phyloP scores from a whole-genome alignment of 1,140 invertebrate species.

The Phthorimaea operculella region DNA sequence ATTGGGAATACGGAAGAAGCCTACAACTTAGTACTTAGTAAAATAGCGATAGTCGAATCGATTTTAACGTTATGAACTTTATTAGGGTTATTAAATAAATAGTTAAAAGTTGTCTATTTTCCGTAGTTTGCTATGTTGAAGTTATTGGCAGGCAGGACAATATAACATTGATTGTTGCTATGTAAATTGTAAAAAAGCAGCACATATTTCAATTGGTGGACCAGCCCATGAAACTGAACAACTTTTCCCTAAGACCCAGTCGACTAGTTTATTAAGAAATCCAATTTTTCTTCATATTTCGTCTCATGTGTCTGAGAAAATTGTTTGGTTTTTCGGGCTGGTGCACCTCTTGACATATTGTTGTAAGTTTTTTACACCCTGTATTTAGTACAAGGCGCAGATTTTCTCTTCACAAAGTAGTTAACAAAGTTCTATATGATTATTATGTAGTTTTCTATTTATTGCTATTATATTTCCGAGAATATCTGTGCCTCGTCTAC shows the following conservation, averaged over 20 bases:
- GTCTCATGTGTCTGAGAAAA: no score
- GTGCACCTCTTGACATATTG: no score
- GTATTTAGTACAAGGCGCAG: neutral
- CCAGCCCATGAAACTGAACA: no score
- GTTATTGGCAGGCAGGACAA: conserved; percentile 47
- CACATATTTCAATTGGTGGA: no score
- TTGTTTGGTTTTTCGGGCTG: no score
- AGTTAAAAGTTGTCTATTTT: conserved; percentile 55
- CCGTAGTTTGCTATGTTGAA: conserved; percentile 53
- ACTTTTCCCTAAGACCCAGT: no score
- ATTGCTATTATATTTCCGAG: neutral
- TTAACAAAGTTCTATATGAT: neutral
- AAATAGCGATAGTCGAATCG: conserved; percentile 42
- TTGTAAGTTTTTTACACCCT: no score
- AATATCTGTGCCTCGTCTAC: neutral
- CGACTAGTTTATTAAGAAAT: no score
- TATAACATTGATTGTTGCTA: conserved; percentile 17
- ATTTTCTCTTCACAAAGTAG: neutral
- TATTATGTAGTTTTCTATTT: neutral
- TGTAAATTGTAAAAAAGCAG: no score
- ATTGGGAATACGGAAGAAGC: neutral
- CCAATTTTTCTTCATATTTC: no score
- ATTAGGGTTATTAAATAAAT: conserved; percentile 24
- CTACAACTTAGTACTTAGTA: conserved; percentile 15
- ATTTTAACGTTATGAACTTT: conserved; percentile 27